Base-by-base conservation (phyloP, 1,140 invertebrate species). In the Bombus pyrosoma region DNA sequence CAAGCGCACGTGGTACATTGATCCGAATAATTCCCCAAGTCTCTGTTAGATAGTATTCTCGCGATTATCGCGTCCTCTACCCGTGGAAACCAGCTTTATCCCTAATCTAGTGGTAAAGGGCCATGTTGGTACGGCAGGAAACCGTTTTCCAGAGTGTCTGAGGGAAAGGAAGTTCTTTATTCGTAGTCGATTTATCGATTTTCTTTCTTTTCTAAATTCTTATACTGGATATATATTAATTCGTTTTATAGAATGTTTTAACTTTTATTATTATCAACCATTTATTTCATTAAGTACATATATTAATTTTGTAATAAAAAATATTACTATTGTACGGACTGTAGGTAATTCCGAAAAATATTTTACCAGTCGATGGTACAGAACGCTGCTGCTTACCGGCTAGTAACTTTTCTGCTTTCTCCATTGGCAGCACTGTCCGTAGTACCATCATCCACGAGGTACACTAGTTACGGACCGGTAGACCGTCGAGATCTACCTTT, bases 1-100 rank as follows among this genome's bases (percentile, higher is more conserved):
- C 25, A 53, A 72, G 37, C 69, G 76, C 88, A 89, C 87, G 88
- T 89, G 88, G 84, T 83, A 75, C 80, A 75, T n/a, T 39, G 69
- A 79, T 83, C 66, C 62, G 85, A 62, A 81, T 74, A 59, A 83
- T 82, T 86, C 62, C 64, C 53, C 59, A 15, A 75, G 53, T 66
- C 34, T 34, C 43, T 62, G 41, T n/a, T 37, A 25, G 18, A 41
- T 74, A 25, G 37, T 34, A 37, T 43, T 53, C 18, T 62, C 13
- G 34, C 37, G 80, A 25, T 53, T 25, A 25, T 39, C 3, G 62
- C 69, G 85, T 81, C 73, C 84, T 89, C 88, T 89, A 18, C 39
- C n/a, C 12, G 32, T 10, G 15, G 2, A 3, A 22, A 43, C 37
- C 8, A 41, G 41, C 2, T 81, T 86, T 78, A 71, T 81, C 37